Base-by-base conservation (phyloP, 2,888 invertebrate genomes). In the Tanytarsus gracilentus region DNA sequence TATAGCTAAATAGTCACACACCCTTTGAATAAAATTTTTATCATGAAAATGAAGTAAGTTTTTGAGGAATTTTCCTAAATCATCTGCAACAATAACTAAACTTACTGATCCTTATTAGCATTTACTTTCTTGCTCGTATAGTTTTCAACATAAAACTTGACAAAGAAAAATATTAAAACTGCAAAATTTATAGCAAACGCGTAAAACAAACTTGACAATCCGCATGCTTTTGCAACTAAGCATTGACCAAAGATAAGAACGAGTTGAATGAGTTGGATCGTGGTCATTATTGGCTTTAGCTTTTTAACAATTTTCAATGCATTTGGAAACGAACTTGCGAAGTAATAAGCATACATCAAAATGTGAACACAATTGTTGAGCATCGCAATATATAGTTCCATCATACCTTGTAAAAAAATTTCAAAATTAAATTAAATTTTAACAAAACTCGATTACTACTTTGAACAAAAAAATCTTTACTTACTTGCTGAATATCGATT, bases 271-370 rank as follows among this genome's bases (percentile, higher is more conserved):
- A 53, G 14, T 33, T 53, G 53, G 9, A 53, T 18, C n/a, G 33
- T n/a, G 1, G 53, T 53, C 23, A 53, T 36, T 1, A 53, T 21
- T 6, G 53, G 53, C 21, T 33, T 53, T 4, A 33, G 9, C n/a
- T 36, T 53, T 3, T 4, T 23, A 3, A 50, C 14, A 21, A 8
- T 44, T 49, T 44, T 44, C 16, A 21, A 11, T 18, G 9, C 27
- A 2, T 27, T 51, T 51, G 8, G 27, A 16, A 51, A 27, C 16
- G 51, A 51, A 16, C 51, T 53, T 2, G 21, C n/a, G 21, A 53
- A 36, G 23, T 53, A 53, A n/a, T 53, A 53, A 33, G 23, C 9
- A 25, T 53, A 53, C 53, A 53, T 53, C 11, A 53, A n/a, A 8
- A 53, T 33, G 21, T 53, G 53, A 1, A 53, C 53, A 3, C n/a